Evolutionary conservation across 1,140 invertebrate species (phyloP), one percentile per base, ranked within the genome.

Genomic region (Drosophila navojoa): DNA sequence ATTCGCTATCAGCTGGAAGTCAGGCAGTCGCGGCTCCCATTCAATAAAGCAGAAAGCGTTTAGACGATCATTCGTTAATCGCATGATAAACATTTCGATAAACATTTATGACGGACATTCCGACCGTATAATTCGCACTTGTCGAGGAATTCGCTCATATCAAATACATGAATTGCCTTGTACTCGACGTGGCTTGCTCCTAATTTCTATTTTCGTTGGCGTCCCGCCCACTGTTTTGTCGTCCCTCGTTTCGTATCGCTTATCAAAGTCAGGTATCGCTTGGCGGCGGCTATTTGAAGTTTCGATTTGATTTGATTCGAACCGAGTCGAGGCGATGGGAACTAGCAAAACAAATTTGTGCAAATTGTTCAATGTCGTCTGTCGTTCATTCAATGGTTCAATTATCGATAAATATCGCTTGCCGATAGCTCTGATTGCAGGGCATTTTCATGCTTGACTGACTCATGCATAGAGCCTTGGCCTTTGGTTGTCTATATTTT

Each of bases 251-350:
- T 47, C 45, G 42, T 13, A 42, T 29, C 44, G 45, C 60, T 81
- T 81, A 81, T 81, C 79, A 52, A 10, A 57, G 27, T 38, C 44
- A 45, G 35, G 42, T 69, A 58, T 50, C 49, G 52, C 55, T 5
- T 16, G 9, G 57, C 71, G 71, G 71, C 44, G 32, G 44, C 35
- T 66, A 42, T 71, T 75, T 75, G 68, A 77, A 77, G 78, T 80
- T 38, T 19, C 29, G 29, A 47, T 38, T 38, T 38, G 35, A 38
- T 38, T 38, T 32, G 32, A 9, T 32, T 32, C 32, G 27, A 29
- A 6, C 6, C 59, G 25, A 25, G 60, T 19, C 19, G 16, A 52
- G 45, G 2, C 16, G 25, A 44, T 29, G 49, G 3, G 11, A 38
- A 13, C 11, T 38, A 38, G 2, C 35, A 38, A 38, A 38, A 11